phyloP scores from a whole-genome alignment of 2,113 vertebrate species.

The Odontesthes bonariensis region DNA sequence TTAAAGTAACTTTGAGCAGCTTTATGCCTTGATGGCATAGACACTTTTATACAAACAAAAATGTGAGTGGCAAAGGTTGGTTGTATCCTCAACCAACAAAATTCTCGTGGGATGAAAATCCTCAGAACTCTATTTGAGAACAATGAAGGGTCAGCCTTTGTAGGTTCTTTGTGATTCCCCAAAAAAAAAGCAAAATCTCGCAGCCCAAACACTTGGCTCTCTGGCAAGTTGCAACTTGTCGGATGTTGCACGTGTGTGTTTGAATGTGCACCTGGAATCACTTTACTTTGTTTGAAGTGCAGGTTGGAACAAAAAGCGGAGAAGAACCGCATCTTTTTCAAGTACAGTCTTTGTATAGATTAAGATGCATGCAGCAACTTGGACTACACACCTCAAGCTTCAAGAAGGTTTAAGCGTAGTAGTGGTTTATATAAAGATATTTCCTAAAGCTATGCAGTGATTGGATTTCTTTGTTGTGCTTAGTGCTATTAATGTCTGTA shows the following conservation, averaged over 20 bases:
- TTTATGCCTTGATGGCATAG: background rate
- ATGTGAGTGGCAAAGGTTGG: background rate
- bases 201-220: conserved; percentile 31
- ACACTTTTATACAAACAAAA: background rate
- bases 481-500: too few relatives aligned
- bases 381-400: too few relatives aligned
- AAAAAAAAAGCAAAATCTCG: conserved; percentile 12
- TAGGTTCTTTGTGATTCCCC: conserved; percentile 19
- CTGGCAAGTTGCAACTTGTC: conserved; percentile 53
- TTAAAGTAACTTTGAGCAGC: background rate
- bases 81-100: background rate
- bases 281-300: conserved; percentile 8
- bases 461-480: too few relatives aligned
- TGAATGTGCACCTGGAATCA: conserved; percentile 49
- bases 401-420: too few relatives aligned
- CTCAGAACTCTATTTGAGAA: background rate
- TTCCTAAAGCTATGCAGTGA: too few relatives aligned
- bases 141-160: background rate
- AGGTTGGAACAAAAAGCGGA: conserved; percentile 5
- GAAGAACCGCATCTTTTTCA: background rate
- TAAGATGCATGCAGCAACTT: background rate
- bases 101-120: background rate
- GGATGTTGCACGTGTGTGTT: conserved; percentile 28
- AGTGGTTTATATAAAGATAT: too few relatives aligned
- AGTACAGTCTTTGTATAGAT: background rate